phyloP scores from a whole-genome alignment of 1,140 invertebrate genomes.

The Drosophila equinoxialis region DNA sequence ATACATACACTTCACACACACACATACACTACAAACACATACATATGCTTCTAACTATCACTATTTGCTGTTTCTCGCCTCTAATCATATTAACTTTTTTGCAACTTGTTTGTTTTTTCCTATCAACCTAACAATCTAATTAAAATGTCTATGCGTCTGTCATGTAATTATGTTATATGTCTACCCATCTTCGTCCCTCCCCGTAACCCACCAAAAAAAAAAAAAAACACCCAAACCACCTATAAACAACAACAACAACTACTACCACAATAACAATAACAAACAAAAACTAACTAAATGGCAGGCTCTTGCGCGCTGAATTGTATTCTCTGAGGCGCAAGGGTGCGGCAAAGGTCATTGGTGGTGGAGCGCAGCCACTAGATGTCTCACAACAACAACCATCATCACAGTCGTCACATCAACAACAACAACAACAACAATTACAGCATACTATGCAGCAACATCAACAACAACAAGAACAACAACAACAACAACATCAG shows the following conservation, averaged over 20 bases:
- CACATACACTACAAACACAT: slow-evolving; percentile 43
- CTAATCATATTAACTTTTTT: slow-evolving; percentile 53
- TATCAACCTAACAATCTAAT: slow-evolving; percentile 55
- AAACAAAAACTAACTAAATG: slow-evolving; percentile 18
- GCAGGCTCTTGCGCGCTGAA: slow-evolving; percentile 87
- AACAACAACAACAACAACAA: slow-evolving; percentile 53
- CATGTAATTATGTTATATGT: slow-evolving; percentile 57
- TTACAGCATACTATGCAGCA: slow-evolving; percentile 45
- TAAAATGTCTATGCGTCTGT: slow-evolving; percentile 55
- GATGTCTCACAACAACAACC: slow-evolving; percentile 64
- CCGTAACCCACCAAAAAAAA: neutral
- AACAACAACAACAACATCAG: slow-evolving; percentile 48
- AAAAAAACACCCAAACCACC: slow-evolving; percentile 25
- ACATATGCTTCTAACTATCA: slow-evolving; percentile 46
- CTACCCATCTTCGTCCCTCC: slow-evolving; percentile 6
- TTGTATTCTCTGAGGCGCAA: slow-evolving; percentile 86
- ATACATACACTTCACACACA: slow-evolving; percentile 13
- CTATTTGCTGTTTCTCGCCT: slow-evolving; percentile 10
- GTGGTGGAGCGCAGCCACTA: slow-evolving; percentile 63
- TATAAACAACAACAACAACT: slow-evolving; percentile 36
- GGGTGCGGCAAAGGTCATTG: slow-evolving; percentile 84
- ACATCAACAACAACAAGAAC: slow-evolving; percentile 38
- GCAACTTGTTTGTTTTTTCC: slow-evolving; percentile 57
- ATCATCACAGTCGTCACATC: slow-evolving; percentile 57
- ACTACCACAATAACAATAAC: slow-evolving; percentile 29